phyloP scores from a whole-genome alignment of 2,113 vertebrate species.

The Thunnus thynnus region DNA sequence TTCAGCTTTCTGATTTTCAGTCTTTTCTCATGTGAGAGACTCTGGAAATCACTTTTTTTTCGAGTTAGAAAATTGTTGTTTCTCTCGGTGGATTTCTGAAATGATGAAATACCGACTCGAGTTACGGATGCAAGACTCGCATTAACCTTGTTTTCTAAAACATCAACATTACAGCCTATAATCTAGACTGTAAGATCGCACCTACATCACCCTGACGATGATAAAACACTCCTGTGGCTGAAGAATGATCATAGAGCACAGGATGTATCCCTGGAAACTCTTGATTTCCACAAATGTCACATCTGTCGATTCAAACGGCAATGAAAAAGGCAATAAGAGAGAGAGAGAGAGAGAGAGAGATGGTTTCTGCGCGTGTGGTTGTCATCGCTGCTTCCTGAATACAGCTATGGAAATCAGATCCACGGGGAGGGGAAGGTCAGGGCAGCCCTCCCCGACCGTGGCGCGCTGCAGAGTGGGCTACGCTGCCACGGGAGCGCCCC shows the following conservation, averaged over 20 bases:
- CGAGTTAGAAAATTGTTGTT: background rate
- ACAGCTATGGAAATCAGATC: slow-evolving; percentile 54
- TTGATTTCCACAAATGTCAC: slow-evolving; percentile 28
- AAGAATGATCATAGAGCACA: slow-evolving; percentile 10
- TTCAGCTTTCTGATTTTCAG: background rate
- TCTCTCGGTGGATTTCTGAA: background rate
- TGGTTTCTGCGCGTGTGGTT: slow-evolving; percentile 28
- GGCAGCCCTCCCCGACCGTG: slow-evolving; percentile 16
- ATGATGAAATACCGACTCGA: too few relatives aligned
- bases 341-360: slow-evolving; percentile 10
- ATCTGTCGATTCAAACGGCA: slow-evolving; percentile 6
- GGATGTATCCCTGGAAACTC: slow-evolving; percentile 24
- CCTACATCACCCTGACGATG: slow-evolving; percentile 7
- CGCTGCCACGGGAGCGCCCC: slow-evolving; percentile 29
- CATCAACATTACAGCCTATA: background rate
- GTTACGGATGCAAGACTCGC: background rate
- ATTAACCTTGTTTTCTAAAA: background rate
- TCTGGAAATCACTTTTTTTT: background rate
- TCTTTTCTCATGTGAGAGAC: background rate
- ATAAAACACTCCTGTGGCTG: slow-evolving; percentile 16
- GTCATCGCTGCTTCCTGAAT: slow-evolving; percentile 70
- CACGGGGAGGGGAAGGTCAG: slow-evolving; percentile 46
- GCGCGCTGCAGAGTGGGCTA: slow-evolving; percentile 1
- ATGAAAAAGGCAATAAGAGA: slow-evolving; percentile 11
- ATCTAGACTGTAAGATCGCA: background rate